Conservation (phyloP, 2,113 vertebrate species). For the Parus major region DNA sequence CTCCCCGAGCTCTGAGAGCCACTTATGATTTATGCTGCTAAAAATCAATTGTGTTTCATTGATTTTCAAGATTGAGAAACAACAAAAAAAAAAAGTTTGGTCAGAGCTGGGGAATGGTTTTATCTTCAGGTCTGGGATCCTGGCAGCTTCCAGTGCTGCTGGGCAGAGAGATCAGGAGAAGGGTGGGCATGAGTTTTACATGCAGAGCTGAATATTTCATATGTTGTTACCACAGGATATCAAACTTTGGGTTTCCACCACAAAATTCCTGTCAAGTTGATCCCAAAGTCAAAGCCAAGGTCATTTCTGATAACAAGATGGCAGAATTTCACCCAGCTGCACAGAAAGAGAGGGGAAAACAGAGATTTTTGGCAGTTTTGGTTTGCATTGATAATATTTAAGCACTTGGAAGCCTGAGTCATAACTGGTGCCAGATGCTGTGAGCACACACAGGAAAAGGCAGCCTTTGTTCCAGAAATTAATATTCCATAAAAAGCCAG, state of each 20-base stretch:
- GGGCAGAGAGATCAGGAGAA: neutral
- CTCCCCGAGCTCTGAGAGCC: neutral
- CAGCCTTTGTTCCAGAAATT: neutral
- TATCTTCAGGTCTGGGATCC: neutral
- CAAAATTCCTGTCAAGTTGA: neutral
- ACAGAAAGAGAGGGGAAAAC: rapidly evolving
- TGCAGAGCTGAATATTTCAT: neutral
- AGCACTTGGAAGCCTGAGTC: neutral
- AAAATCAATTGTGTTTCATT: conserved; percentile 19
- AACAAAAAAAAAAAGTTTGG: neutral
- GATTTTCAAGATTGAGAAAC: conserved; percentile 4
- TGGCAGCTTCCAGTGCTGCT: neutral
- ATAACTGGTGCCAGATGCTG: conserved; percentile 40
- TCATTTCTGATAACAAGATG: neutral
- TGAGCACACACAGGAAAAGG: neutral
- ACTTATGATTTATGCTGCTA: conserved; percentile 31
- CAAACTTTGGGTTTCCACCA: neutral
- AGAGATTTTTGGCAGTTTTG: neutral
- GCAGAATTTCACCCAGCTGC: neutral
- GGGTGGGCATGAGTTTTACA: neutral
- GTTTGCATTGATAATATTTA: neutral
- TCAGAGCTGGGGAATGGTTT: neutral
- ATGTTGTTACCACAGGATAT: neutral
- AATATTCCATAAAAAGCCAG: neutral
- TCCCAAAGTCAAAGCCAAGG: neutral